Base-by-base conservation (phyloP, 2,888 invertebrate species). In the Keiferia lycopersicella region DNA sequence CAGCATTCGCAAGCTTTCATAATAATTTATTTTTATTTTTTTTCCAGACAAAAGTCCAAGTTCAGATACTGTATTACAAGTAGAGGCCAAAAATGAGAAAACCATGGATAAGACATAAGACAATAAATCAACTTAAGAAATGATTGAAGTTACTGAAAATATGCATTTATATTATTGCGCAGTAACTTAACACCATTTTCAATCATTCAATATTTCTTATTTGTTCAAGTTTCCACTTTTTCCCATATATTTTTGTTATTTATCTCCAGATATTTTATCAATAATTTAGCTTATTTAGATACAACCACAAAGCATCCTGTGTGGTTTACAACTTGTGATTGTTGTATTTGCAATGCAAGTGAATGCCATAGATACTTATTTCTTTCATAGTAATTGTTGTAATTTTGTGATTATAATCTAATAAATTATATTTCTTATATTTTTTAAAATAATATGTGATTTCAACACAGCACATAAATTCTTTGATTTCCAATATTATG, bases 1-100 rank as follows among this genome's bases (percentile, higher is more conserved):
- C 26, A 16, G 30, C 16, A 30, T 30, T 50, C 14, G 48, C n/a
- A 50, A 34, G 18, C 18, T 30, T n/a, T 14, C 3, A 39, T 38
- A n/a, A 26, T 56, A 56, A 26, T 56, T 26, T 53, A 53, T 26
- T 53, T 30, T 59, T 41, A 14, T 63, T 63, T 51, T 66, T 58
- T 56, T 56, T 34, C 14, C 56, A 56, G 56, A 34, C 34, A 56
- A 18, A 34, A n/a, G 30, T 16, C 26, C 1, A 30, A 56, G 34
- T 53, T 14, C 22, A n/a, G n/a, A 34, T 34, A 30, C 26, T 8
- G 14, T 26, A 34, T n/a, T n/a, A 34, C 34, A 30, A 30, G 12
- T 53, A 26, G 22, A 53, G 26, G 30, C 11, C 10, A 26, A 56
- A 16, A 56, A 34, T 7, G 26, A 56, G 26, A 30, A 14, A 56